Evolutionary conservation across 2,888 invertebrate genomes (phyloP).

Genomic region (Nemotelus nigrinus): DNA sequence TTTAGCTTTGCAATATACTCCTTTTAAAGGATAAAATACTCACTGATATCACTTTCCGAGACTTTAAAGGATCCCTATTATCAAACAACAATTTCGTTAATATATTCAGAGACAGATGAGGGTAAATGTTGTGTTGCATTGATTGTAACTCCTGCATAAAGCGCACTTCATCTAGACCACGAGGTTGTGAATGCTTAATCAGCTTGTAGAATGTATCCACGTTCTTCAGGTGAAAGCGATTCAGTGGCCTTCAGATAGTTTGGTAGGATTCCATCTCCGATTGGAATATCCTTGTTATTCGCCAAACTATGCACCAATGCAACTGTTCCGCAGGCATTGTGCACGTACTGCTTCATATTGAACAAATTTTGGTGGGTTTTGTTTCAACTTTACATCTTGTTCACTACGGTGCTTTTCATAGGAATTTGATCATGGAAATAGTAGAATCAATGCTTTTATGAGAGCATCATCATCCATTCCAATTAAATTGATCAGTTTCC

Average conservation of each 20-base stretch:
- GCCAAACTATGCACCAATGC: conserved; percentile 95
- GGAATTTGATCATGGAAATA: conserved; percentile 85
- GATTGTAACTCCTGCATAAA: conserved; percentile 67
- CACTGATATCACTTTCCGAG: too few relatives aligned
- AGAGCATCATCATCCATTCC: conserved; percentile 90
- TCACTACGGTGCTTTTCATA: conserved; percentile 76
- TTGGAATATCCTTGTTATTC: conserved; percentile 87
- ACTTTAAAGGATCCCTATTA: too few relatives aligned
- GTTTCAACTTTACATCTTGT: conserved; percentile 73
- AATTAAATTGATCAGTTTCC: conserved; percentile 89
- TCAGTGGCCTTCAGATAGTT: conserved; percentile 79
- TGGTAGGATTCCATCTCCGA: conserved; percentile 78
- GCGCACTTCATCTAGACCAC: conserved; percentile 87
- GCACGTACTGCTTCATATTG: conserved; percentile 89
- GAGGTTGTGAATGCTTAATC: conserved; percentile 79
- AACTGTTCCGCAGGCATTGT: conserved; percentile 97
- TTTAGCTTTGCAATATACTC: too few relatives aligned
- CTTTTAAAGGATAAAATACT: too few relatives aligned
- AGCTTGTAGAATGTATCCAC: conserved; percentile 79
- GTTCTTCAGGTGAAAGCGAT: conserved; percentile 74
- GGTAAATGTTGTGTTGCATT: too few relatives aligned
- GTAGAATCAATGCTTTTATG: conserved; percentile 84
- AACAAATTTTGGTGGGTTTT: conserved; percentile 73
- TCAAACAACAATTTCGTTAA: too few relatives aligned
- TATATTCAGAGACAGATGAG: too few relatives aligned